A percentile compares a stretch with the other conserved stretches of the same genome.
Evolutionary conservation across 2,888 invertebrate species (phyloP).

Genomic region (Pasiphila rectangulata): DNA sequence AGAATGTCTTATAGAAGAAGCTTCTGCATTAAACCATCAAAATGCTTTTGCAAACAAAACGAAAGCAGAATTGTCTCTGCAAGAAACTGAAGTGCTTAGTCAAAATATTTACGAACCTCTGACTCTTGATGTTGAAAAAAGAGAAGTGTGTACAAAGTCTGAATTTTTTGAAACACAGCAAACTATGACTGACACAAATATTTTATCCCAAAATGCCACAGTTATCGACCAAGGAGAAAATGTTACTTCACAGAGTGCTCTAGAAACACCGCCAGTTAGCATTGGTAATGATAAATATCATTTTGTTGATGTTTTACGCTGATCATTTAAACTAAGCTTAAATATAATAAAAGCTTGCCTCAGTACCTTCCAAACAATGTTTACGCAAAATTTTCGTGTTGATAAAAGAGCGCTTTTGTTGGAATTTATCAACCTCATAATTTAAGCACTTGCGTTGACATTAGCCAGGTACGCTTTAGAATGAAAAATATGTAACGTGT

Average conservation of each 20-base stretch:
- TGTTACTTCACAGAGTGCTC: background rate
- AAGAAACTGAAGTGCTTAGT: too few species aligned
- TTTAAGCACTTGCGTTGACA: too few species aligned
- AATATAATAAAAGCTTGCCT: background rate
- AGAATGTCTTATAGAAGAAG: too few species aligned
- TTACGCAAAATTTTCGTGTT: background rate
- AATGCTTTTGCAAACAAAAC: too few species aligned
- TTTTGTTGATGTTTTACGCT: constrained; percentile 1
- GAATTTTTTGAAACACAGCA: background rate
- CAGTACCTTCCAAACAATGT: background rate
- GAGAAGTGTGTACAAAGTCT: too few species aligned
- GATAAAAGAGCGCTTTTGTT: background rate
- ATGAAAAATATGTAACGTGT: too few species aligned
- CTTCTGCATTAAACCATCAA: too few species aligned
- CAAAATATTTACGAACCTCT: too few species aligned
- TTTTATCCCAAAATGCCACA: background rate
- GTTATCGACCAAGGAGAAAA: background rate
- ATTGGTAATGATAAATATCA: background rate
- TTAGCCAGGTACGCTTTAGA: too few species aligned
- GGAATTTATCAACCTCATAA: background rate
- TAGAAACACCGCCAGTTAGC: background rate
- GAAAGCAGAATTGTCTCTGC: too few species aligned
- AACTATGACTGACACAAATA: background rate
- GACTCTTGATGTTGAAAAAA: too few species aligned
- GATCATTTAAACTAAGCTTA: background rate